A percentile compares a stretch with the other conserved stretches of the same genome.
These are phyloP conservation scores for Leucophenga varia DNA, from an alignment of 1,140 invertebrate genomes.

Conservation along the genomic window DNA sequence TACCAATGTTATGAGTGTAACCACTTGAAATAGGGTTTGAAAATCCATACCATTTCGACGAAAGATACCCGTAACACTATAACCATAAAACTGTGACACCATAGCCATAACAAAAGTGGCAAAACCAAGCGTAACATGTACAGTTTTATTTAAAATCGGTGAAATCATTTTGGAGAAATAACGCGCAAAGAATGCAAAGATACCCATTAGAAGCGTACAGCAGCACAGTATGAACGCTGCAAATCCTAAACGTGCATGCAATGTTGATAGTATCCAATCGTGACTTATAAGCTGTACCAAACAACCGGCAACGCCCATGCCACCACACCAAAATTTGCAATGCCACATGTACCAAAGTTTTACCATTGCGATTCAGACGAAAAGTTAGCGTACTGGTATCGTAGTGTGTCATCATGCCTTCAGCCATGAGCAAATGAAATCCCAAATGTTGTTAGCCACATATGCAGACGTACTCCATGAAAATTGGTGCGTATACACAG, in stretches of 20 bases:
- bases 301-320: slow-evolving; percentile 42
- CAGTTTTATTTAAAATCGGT: slow-evolving; percentile 37
- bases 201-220: slow-evolving; percentile 30
- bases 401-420: slow-evolving; percentile 43
- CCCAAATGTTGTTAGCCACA: slow-evolving; percentile 46
- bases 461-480: slow-evolving; percentile 32
- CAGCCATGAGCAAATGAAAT: slow-evolving; percentile 42
- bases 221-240: slow-evolving; percentile 39
- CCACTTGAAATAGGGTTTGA: slow-evolving; percentile 31
- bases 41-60: slow-evolving; percentile 30
- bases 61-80: slow-evolving; percentile 29
- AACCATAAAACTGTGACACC: slow-evolving; percentile 42
- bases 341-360: slow-evolving; percentile 34
- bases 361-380: slow-evolving; percentile 28
- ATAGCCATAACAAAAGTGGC: slow-evolving; percentile 37
- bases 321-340: slow-evolving; percentile 37
- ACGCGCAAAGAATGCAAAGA: slow-evolving; percentile 25
- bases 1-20: slow-evolving; percentile 33
- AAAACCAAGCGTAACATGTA: slow-evolving; percentile 33
- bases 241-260: slow-evolving; percentile 34
- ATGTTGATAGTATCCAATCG: slow-evolving; percentile 30
- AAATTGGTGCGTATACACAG: slow-evolving; percentile 32
- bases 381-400: slow-evolving; percentile 35
- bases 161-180: slow-evolving; percentile 13
- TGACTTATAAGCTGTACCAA: slow-evolving; percentile 33